A percentile compares a stretch with the other conserved stretches of the same genome.
Evolutionary conservation across 2,113 vertebrate genomes (phyloP).

Genomic region (Piprites chloris): DNA sequence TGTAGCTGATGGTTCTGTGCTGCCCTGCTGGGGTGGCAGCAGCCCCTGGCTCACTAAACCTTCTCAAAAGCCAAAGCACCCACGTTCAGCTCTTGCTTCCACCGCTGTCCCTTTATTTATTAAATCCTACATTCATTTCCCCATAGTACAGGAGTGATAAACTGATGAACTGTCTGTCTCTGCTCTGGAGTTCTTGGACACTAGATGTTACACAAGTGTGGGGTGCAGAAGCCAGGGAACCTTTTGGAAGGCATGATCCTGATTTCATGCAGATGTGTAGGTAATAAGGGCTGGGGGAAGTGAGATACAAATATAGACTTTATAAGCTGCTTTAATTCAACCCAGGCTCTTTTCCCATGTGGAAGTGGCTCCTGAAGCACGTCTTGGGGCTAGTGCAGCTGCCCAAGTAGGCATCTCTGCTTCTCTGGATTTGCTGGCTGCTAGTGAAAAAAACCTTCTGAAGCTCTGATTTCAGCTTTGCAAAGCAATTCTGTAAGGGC

Average conservation of each 20-base stretch:
- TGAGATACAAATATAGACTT: conserved; percentile 22
- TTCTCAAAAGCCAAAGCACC: background rate
- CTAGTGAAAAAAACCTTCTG: conserved; percentile 39
- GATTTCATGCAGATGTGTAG: conserved; percentile 56
- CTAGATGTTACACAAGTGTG: background rate
- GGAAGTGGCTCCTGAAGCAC: conserved; percentile 38
- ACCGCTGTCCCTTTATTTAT: background rate
- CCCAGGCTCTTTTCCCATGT: conserved; percentile 33
- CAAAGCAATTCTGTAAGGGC: conserved; percentile 49
- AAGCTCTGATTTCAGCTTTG: conserved; percentile 61
- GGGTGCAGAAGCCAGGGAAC: background rate
- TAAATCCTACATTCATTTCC: background rate
- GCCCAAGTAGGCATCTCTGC: conserved; percentile 49
- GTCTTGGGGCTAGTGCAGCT: conserved; percentile 47
- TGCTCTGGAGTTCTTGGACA: background rate
- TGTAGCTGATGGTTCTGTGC: background rate
- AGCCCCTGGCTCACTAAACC: background rate
- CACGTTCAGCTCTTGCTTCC: background rate
- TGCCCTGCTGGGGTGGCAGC: background rate
- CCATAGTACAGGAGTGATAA: accelerated
- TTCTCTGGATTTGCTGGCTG: conserved; percentile 57
- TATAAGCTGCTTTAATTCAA: conserved; percentile 55
- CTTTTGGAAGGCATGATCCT: conserved; percentile 27
- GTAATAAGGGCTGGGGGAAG: background rate
- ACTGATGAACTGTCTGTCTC: background rate